Evolutionary conservation across 1,140 invertebrate genomes (phyloP).

Genomic region (Harlomillsia oculata): DNA sequence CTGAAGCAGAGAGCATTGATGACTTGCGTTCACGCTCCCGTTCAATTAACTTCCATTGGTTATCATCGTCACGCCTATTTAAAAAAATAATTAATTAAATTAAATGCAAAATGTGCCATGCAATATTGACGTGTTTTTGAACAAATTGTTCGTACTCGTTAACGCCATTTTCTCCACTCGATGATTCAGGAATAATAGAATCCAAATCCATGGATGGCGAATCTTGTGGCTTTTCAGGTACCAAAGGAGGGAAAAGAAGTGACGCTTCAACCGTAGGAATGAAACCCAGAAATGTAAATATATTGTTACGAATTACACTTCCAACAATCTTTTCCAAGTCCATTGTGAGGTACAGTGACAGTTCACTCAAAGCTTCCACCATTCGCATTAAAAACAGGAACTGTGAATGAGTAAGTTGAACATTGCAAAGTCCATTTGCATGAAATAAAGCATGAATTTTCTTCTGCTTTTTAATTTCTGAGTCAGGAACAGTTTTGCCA

Average conservation of each 20-base stretch:
- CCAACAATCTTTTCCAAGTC: conserved; percentile 63
- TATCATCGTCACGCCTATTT: not conserved
- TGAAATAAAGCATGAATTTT: conserved; percentile 23
- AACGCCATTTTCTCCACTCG: conserved; percentile 17
- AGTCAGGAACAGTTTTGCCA: not conserved
- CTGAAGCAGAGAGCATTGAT: not conserved
- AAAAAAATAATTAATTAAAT: not conserved
- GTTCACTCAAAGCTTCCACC: conserved; percentile 66
- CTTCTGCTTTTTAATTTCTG: conserved; percentile 1
- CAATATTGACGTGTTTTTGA: too few relatives aligned
- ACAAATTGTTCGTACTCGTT: conserved; percentile 10
- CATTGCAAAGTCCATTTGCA: conserved; percentile 45
- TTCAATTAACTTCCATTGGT: conserved; percentile 9
- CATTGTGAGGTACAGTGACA: conserved; percentile 65
- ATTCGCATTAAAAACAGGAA: conserved; percentile 76
- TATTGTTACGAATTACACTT: conserved; percentile 36
- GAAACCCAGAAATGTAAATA: conserved; percentile 26
- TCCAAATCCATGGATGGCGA: conserved; percentile 16
- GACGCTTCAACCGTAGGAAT: conserved; percentile 19
- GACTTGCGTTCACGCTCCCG: not conserved
- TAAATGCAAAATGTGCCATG: not conserved
- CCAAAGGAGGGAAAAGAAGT: conserved; percentile 26
- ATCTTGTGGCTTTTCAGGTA: conserved; percentile 11
- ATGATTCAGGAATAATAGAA: conserved; percentile 22
- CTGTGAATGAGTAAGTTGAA: conserved; percentile 88